Percentiles rank a stretch among this genome's conserved stretches.
Evolutionary conservation across 2,888 invertebrate genomes (phyloP).

Genomic region (Drosophila phalerata): DNA sequence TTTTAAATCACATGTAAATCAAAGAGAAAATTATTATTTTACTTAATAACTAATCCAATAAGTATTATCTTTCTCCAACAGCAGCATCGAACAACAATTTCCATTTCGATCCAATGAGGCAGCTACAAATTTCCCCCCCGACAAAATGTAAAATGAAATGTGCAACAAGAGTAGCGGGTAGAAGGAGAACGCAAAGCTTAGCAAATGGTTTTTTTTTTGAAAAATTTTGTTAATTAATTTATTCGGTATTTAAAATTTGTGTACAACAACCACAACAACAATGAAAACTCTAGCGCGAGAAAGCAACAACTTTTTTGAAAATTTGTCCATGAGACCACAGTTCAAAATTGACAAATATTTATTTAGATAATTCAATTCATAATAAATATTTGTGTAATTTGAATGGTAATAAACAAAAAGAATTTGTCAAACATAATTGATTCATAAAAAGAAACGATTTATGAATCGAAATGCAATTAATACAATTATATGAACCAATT

Average conservation of each 20-base stretch:
- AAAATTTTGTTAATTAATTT: constrained; percentile 70
- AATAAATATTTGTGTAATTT: constrained; percentile 35
- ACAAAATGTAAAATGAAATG: constrained; percentile 66
- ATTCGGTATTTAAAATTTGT: constrained; percentile 71
- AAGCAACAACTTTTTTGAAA: constrained; percentile 33
- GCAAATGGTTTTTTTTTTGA: constrained; percentile 68
- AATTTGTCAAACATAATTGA: constrained; percentile 20
- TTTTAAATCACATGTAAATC: constrained; percentile 21
- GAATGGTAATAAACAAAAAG: constrained; percentile 19
- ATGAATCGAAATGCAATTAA: constrained; percentile 19
- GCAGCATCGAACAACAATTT: constrained; percentile 40
- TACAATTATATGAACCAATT: constrained; percentile 23
- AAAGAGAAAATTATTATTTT: neutral
- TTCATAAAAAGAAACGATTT: constrained; percentile 6
- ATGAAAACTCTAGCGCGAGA: constrained; percentile 70
- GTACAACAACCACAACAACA: constrained; percentile 56
- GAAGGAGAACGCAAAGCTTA: constrained; percentile 50
- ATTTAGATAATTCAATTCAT: constrained; percentile 13
- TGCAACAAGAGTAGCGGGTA: constrained; percentile 41
- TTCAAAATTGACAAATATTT: constrained; percentile 39
- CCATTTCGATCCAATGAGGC: constrained; percentile 18
- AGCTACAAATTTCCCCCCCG: constrained; percentile 21
- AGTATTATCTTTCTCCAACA: constrained; percentile 42
- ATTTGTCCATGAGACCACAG: constrained; percentile 17
- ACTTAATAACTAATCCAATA: neutral